Evolutionary conservation across 2,888 invertebrate species (phyloP).

Genomic region (Volucella inanis): DNA sequence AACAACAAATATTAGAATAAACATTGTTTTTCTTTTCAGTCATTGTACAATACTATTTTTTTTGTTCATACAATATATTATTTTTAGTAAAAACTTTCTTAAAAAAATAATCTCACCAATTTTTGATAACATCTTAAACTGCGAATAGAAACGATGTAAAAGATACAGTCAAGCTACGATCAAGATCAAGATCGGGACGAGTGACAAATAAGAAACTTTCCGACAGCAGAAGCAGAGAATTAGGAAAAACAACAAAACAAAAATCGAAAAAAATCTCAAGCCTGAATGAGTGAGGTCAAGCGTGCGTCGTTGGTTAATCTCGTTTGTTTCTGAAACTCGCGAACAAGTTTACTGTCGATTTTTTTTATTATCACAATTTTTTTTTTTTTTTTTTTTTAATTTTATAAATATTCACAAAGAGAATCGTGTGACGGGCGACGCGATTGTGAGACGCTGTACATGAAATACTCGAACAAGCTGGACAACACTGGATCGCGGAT

Average conservation of each 20-base stretch:
- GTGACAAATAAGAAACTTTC: neutral
- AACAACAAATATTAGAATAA: conserved; percentile 6
- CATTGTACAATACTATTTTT: too few species aligned
- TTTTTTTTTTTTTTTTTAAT: conserved; percentile 19
- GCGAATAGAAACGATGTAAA: neutral
- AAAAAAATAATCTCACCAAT: conserved; percentile 56
- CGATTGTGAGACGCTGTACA: neutral
- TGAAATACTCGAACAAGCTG: neutral
- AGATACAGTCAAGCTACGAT: neutral
- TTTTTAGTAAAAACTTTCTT: neutral
- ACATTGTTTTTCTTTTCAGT: neutral
- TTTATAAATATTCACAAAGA: conserved; percentile 8
- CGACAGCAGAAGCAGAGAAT: neutral
- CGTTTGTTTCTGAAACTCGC: conserved; percentile 27
- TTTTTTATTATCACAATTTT: conserved; percentile 20
- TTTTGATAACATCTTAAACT: conserved; percentile 42
- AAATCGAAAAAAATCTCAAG: too few species aligned
- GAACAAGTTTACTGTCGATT: conserved; percentile 45
- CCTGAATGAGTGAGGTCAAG: neutral
- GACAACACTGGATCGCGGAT: conserved; percentile 15
- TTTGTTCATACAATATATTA: too few species aligned
- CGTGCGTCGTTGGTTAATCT: conserved; percentile 45
- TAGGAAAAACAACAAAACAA: too few species aligned
- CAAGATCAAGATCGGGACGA: too few species aligned
- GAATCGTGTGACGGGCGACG: conserved; percentile 39